Evolutionary conservation across 2,113 vertebrate genomes (phyloP).

Genomic region (Cynopterus brachyotis): DNA sequence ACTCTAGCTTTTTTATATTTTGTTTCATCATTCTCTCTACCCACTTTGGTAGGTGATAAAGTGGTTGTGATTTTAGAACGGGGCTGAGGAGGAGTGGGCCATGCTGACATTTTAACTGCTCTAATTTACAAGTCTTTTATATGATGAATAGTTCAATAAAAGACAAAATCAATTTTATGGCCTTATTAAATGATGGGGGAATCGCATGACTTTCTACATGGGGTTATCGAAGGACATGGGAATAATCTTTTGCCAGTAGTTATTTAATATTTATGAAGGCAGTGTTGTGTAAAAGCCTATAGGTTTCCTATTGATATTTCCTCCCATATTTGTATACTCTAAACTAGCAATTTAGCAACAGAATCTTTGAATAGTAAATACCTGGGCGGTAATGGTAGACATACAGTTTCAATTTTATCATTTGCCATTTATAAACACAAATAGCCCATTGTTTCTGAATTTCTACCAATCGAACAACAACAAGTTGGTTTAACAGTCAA

Average conservation of each 20-base stretch:
- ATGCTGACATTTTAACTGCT: constrained; percentile 58
- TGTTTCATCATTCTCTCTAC: neutral
- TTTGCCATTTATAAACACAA: neutral
- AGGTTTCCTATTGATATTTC: constrained; percentile 3
- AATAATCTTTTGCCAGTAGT: neutral
- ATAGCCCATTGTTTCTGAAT: neutral
- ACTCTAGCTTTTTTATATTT: neutral
- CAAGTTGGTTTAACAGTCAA: neutral
- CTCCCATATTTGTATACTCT: neutral
- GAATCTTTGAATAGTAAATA: neutral
- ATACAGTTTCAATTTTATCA: neutral
- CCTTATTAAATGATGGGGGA: constrained; percentile 11
- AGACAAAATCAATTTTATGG: constrained; percentile 47
- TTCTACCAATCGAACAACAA: neutral
- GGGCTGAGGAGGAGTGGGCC: neutral
- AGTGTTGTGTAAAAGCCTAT: neutral
- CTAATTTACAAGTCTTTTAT: constrained; percentile 57
- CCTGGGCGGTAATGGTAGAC: neutral
- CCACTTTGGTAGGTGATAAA: neutral
- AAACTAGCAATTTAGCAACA: neutral
- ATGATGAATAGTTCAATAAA: constrained; percentile 47
- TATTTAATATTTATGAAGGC: constrained; percentile 19
- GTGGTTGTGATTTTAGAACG: neutral
- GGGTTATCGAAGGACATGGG: neutral
- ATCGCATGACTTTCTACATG: neutral